A percentile compares a stretch with the other conserved stretches of the same genome.
These are phyloP conservation scores for Amazona guildingii DNA, from an alignment of 2,113 vertebrate genomes.

Conservation along the genomic window DNA sequence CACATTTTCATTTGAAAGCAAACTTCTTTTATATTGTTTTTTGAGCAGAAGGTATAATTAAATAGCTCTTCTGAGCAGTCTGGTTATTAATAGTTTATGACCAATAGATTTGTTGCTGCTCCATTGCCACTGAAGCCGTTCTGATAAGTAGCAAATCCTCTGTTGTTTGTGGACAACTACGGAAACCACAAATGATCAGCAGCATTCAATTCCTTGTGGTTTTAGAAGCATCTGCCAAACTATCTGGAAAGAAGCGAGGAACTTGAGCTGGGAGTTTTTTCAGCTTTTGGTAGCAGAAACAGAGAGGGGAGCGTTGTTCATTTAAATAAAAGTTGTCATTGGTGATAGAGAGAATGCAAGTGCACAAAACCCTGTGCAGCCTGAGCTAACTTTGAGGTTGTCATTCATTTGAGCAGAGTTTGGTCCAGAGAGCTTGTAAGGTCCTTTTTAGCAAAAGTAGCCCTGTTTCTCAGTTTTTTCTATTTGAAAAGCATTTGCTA, in stretches of 20 bases:
- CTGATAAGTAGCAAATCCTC: neutral
- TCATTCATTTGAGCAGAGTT: neutral
- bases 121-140: neutral
- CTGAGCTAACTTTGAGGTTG: neutral
- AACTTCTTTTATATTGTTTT: neutral
- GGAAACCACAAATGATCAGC: neutral
- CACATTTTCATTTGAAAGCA: neutral
- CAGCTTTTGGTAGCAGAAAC: neutral
- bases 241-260: neutral
- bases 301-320: neutral
- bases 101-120: neutral
- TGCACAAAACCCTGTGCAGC: neutral
- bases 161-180: neutral
- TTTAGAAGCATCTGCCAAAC: neutral
- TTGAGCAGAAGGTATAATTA: neutral
- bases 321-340: slow-evolving; percentile 45
- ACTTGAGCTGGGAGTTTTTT: neutral
- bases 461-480: neutral
- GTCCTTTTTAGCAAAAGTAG: neutral
- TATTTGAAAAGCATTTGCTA: neutral
- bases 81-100: neutral
- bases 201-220: neutral
- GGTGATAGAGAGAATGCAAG: neutral
- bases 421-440: neutral
- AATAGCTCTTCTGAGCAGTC: neutral